Base-by-base conservation (phyloP, 1,140 invertebrate species). In the Aphidius ervi region DNA sequence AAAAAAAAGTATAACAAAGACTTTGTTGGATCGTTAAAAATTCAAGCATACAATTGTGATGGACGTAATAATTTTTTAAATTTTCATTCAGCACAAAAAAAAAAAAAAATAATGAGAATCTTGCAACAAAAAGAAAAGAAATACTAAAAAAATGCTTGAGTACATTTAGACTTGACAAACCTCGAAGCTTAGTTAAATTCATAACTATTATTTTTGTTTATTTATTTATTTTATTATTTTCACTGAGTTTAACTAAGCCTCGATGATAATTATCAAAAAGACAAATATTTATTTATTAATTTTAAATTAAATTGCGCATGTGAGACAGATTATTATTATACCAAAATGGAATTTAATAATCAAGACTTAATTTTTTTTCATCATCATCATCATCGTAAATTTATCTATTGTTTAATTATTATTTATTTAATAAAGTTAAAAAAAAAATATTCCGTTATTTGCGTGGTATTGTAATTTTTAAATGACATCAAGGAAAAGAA, bases 231-330 rank as follows among this genome's bases (percentile, higher is more conserved):
- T 31, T 31, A 3, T 31, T 31, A 31, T 31, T 31, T 31, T 31
- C 4, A 31, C 1, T 40, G 56, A 58, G 45, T 59, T 63, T 50
- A 58, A 64, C 59, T 58, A 48, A 61, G 52, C 65, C 63, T 65
- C 53, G 20, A 42, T 63, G 45, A 31, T 31, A 31, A 31, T 31
- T 63, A 63, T 58, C 64, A 53, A 65, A 16, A 48, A 31, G 63
- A 31, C 42, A 58, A 52, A 68, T 70, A 68, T 67, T 73, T 73
- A 72, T 71, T 70, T 66, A 37, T 69, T 59, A 55, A 52, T 63
- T 39, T 46, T 43, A 52, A 40, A 59, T 45, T n/a, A 40, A 52
- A 46, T 61, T 46, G 40, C 49, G 42, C 49, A 37, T 9, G 41
- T 23, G 37, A 9, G 9, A 37, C 40, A 56, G 57, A 46, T 5